Evolutionary conservation across 2,113 vertebrate species (phyloP), one percentile per base, ranked within the genome.

Genomic region (Peucedramus taeniatus): DNA sequence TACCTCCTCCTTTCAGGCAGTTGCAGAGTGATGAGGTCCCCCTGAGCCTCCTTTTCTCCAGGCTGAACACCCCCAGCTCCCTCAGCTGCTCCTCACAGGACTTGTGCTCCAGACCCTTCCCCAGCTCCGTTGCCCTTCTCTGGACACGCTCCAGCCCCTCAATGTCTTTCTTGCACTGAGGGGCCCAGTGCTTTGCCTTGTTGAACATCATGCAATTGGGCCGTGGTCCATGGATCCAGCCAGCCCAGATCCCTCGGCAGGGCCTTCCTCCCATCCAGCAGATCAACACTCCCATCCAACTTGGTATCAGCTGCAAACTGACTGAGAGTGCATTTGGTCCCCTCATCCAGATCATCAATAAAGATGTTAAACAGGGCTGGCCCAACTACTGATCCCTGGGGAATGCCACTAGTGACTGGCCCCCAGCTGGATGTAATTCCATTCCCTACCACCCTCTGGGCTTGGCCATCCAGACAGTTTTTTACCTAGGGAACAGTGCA

Each of bases 1-100:
- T 47, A 0, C 61, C 17, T 0, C 9, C 6, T 60, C 30, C 53
- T 45, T 4, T 30, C 11, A 53, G 77, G 39, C 3, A 21, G 11
- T 0, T n/a, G 1, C 0, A n/a, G 15, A 68, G 53, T 0, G 3
- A 10, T 21, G 19, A 45, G n/a, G 24, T 24, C 2, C 2, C 33
- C 19, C 27, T n/a, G 53, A 89, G 37, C 24, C 39, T 68, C 78
- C 30, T 68, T 53, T 18, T 75, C 45, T 45, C 39, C 51, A 57
- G 51, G 10, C 12, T 23, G 1, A 81, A 8, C 51, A 16, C 7
- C 59, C 44, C 53, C 45, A 75, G 45, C 69, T 75, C 45, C 53
- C 69, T 82, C 78, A 89, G 78, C 53, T 47, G 53, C 39, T 39
- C 39, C 69, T 75, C 61, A 68, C 31, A 53, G 49, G 1, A 15